Conservation (phyloP, 2,797 vertebrate species). For the Syndactyla subalaris region DNA sequence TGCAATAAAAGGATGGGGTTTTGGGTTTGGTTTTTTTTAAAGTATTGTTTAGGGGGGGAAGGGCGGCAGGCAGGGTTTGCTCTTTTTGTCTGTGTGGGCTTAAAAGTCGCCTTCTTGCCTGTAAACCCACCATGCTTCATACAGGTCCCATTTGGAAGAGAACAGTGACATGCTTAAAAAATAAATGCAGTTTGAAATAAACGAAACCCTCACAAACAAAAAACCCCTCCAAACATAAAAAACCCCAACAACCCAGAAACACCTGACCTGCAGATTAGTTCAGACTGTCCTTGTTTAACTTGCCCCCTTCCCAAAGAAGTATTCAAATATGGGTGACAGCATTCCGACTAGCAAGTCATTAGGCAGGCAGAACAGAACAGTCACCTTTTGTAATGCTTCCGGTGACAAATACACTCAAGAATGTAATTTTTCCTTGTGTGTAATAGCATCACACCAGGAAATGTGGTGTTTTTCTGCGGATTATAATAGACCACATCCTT, state of each 20-base stretch:
- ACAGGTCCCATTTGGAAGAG: not conserved
- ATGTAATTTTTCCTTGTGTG: constrained; percentile 23
- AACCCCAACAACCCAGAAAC: accelerated
- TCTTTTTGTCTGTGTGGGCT: not conserved
- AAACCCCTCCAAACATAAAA: not conserved
- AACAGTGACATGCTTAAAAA: not conserved
- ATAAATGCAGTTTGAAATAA: not conserved
- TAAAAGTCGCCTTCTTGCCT: not conserved
- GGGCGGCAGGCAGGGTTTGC: no score
- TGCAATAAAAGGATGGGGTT: not conserved
- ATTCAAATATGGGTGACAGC: not conserved
- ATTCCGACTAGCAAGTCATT: not conserved
- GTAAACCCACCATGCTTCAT: not conserved
- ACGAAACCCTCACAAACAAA: not conserved
- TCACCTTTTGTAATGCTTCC: constrained; percentile 13
- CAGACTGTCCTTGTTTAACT: not conserved
- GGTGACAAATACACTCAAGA: constrained; percentile 38
- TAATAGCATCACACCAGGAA: constrained; percentile 37
- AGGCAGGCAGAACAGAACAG: constrained; percentile 7
- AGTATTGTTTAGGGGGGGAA: not conserved
- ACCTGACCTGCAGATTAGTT: not conserved
- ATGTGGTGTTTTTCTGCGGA: not conserved
- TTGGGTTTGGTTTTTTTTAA: not conserved
- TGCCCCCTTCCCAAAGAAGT: not conserved
- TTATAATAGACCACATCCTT: constrained; percentile 41